Base-by-base conservation (phyloP, 2,113 vertebrate species). In the Apeltes quadracus region DNA sequence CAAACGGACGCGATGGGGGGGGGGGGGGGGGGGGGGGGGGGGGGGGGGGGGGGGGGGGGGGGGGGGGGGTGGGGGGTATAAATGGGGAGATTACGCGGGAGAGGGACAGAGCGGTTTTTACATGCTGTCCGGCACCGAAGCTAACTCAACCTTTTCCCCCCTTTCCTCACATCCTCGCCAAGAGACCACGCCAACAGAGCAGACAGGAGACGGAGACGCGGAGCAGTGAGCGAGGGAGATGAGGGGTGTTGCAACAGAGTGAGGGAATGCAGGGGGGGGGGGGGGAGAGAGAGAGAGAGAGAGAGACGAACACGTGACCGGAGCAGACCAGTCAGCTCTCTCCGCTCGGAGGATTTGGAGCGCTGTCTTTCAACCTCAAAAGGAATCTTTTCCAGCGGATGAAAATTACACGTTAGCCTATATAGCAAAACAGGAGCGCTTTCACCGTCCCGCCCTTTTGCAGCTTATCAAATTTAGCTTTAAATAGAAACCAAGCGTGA, bases 251-350 rank as follows among this genome's bases (percentile, higher is more conserved):
- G 76, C 70, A 84, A 83, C 20, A 62, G 78, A 75, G 76, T 67
- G 39, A 83, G 76, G 59, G 86, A 84, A 75, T 67, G 75, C 15
- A 86, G n/a, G n/a, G n/a, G n/a, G n/a, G n/a, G 5, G 29, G 5
- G 29, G 54, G 72, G 61, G 57, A 65, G 69, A n/a, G 55, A 76
- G 36, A 73, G 76, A 63, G 65, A 68, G 75, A 67, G 61, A 67
- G 69, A 76, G 63, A 59, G 63, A 59, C 5, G 88, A 91, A 92
- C 95, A 97, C 95, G 96, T 98, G 96, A 96, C 92, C 92, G 82
- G 76, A 76, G 89, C 90, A 93, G 94, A 94, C 92, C 94, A 95
- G 94, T 94, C 95, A 95, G 90, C 93, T 95, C 93, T 88, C 94
- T 93, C 94, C 83, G 80, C 86, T 94, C 92, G 75, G 54, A 92